Conservation (phyloP, 2,797 vertebrate genomes). For the Chrosomus eos region DNA sequence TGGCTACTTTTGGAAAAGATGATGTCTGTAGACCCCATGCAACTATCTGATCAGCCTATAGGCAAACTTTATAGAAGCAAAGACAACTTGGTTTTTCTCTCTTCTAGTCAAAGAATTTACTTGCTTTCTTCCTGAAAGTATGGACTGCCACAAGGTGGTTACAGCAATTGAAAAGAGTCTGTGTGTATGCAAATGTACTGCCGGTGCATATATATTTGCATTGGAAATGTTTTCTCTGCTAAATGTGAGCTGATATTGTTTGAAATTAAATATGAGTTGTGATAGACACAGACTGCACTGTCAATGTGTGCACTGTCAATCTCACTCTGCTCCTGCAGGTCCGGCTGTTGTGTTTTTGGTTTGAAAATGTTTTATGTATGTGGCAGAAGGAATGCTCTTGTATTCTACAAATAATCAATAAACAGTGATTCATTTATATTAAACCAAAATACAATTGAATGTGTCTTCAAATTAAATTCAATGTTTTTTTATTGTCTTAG, state of each 20-base stretch:
- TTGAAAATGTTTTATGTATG: constrained; percentile 42
- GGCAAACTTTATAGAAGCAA: constrained; percentile 7
- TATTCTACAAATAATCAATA: constrained; percentile 51
- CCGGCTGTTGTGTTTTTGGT: constrained; percentile 7
- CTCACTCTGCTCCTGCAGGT: constrained; percentile 3
- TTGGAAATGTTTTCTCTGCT: neutral
- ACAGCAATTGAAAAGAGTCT: constrained; percentile 30
- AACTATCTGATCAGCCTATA: constrained; percentile 24
- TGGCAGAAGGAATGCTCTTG: constrained; percentile 38
- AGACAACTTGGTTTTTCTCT: neutral
- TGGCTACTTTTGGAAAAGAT: constrained; percentile 20
- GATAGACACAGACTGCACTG: neutral
- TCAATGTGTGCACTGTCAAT: neutral
- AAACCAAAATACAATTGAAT: neutral
- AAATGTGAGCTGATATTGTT: neutral
- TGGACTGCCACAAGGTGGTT: constrained; percentile 28
- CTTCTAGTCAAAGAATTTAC: neutral
- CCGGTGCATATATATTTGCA: neutral
- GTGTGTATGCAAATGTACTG: constrained; percentile 30
- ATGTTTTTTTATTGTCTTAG: neutral
- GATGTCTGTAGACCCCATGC: constrained; percentile 56
- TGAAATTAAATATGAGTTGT: constrained; percentile 1
- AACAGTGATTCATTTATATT: constrained; percentile 45
- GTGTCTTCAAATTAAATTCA: neutral
- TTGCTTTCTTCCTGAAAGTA: constrained; percentile 14